Base-by-base conservation (phyloP, 2,797 vertebrate species). In the Hydrolagus colliei region DNA sequence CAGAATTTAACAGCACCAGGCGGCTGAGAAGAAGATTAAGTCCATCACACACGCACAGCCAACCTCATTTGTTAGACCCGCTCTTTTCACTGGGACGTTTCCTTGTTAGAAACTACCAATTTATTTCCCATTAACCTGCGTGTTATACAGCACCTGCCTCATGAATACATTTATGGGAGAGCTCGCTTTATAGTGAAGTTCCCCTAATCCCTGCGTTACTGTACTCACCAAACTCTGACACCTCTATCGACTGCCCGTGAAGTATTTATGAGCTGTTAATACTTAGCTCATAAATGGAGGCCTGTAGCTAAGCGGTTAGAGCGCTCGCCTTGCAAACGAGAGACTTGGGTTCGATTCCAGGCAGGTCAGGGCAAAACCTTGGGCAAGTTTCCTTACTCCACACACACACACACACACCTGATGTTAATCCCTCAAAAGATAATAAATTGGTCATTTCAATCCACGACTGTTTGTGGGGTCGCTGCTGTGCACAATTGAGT, bases 41-140 rank as follows among this genome's bases (percentile, higher is more conserved):
- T 18, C 9, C 79, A 84, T 68, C 18, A 52, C 52, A 84, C 9
- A 18, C 65, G 68, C 68, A 63, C 41, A 6, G 41, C 41, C 41
- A 84, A 71, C 8, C 20, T 16, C 79, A 84, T 32, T 84, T 84
- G 41, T 52, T 52, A 52, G 3, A 3, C 9, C 2, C 67, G 32
- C 63, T 32, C 32, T 65, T 68, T 82, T 82, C 35, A 16, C 32
- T 14, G 41, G 67, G 63, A 71, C 41, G 10, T 84, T 84, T 84
- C 32, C 71, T 84, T 84, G 79, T 68, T 68, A 52, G 27, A 71
- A 67, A 18, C 41, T 3, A 52, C 71, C 79, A 41, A 52, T 84
- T 84, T 65, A 67, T 80, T 41, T 71, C 79, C 65, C 79, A 84
- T 84, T 84, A 84, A 84, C 79, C 79, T 71, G 79, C 41, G 27